phyloP scores from a whole-genome alignment of 2,113 vertebrate genomes.

The Halichoerus grypus region DNA sequence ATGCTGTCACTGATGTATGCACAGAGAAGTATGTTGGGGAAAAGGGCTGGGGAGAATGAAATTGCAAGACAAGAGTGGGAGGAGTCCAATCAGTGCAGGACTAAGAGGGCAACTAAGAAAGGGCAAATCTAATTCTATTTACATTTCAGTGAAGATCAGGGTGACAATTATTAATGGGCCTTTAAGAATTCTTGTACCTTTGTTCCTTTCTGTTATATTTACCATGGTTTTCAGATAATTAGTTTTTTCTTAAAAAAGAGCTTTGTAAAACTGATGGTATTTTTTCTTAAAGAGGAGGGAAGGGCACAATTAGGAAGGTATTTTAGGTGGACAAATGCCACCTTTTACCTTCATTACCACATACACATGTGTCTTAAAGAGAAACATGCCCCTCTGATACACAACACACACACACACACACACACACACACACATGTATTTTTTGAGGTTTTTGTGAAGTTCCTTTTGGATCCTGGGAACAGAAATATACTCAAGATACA shows the following conservation, averaged over 20 bases:
- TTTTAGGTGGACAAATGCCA: neutral
- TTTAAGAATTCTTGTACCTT: constrained; percentile 36
- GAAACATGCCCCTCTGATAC: neutral
- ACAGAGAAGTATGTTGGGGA: neutral
- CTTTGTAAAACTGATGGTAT: neutral
- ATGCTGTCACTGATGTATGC: neutral
- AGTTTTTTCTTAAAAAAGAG: neutral
- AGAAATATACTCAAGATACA: neutral
- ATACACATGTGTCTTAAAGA: neutral
- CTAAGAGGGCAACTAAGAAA: neutral
- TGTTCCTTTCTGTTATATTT: constrained; percentile 39
- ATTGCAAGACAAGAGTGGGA: neutral
- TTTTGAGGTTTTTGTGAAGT: neutral
- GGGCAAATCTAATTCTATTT: constrained; percentile 50
- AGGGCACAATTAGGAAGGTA: neutral
- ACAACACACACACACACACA: neutral
- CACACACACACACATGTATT: neutral
- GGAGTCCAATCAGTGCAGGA: neutral
- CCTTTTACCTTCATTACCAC: neutral
- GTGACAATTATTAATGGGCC: constrained; percentile 58
- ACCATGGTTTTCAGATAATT: neutral
- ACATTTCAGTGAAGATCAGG: constrained; percentile 53
- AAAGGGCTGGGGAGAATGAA: neutral
- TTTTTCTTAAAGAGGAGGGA: neutral
- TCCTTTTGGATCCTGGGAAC: neutral